A percentile compares a stretch with the other conserved stretches of the same genome.
These are phyloP conservation scores for Drosophila peninsularis DNA, from an alignment of 2,888 invertebrate genomes.

Conservation along the genomic window DNA sequence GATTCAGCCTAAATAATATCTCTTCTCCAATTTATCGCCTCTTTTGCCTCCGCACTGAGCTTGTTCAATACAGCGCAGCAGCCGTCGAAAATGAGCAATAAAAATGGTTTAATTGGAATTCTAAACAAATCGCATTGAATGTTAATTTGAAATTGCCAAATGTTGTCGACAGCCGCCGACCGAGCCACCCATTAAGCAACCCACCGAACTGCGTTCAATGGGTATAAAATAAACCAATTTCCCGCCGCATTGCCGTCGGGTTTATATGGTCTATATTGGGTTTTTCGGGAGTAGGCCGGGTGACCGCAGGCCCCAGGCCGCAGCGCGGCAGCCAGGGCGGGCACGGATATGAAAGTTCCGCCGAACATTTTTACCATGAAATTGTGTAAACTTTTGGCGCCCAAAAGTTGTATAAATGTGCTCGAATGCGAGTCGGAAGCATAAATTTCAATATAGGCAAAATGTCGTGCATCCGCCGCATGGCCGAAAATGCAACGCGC, in stretches of 20 bases:
- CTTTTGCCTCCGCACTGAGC: not conserved
- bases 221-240: conserved; percentile 79
- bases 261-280: conserved; percentile 14
- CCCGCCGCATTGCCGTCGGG: conserved; percentile 64
- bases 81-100: conserved; percentile 44
- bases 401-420: conserved; percentile 65
- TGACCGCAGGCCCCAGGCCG: not conserved
- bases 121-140: conserved; percentile 70
- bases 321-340: conserved; percentile 26
- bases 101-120: conserved; percentile 68
- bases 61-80: conserved; percentile 1
- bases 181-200: conserved; percentile 2
- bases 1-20: not conserved
- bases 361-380: conserved; percentile 56
- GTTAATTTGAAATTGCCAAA: conserved; percentile 71
- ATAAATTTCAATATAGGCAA: conserved; percentile 75
- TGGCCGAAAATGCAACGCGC: conserved; percentile 49
- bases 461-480: conserved; percentile 69
- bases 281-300: not conserved
- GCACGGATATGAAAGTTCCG: conserved; percentile 51
- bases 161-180: conserved; percentile 28
- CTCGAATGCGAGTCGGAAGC: conserved; percentile 65
- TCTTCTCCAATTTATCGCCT: not conserved
- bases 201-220: conserved; percentile 52
- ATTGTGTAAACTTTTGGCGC: conserved; percentile 60